Percentiles rank a stretch among this genome's conserved stretches.
phyloP scores from a whole-genome alignment of 2,888 invertebrate genomes.

The Nephrotoma guestfalica region DNA sequence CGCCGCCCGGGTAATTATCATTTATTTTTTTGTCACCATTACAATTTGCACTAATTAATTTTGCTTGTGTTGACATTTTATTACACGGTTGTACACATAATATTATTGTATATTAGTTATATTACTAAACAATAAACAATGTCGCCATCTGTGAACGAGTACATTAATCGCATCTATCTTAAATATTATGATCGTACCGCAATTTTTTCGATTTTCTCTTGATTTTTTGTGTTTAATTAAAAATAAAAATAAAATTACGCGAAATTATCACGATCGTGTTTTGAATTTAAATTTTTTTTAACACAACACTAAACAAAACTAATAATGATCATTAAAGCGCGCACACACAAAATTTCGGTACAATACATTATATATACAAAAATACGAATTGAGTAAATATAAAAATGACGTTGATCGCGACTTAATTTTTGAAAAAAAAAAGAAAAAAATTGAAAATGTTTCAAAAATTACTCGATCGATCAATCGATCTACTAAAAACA shows the following conservation, averaged over 20 bases:
- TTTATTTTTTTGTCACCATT: not conserved
- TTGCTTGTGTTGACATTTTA: slow-evolving; percentile 2
- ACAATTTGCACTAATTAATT: not conserved
- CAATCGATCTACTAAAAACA: slow-evolving; percentile 3
- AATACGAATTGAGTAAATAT: not conserved
- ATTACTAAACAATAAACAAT: not conserved
- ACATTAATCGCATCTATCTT: not conserved
- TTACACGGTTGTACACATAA: not conserved
- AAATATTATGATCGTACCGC: not conserved
- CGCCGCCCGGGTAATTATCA: not conserved
- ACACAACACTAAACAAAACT: not conserved
- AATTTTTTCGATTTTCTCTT: not conserved
- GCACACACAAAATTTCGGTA: not conserved
- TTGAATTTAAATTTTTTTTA: not conserved
- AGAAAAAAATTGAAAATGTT: not conserved
- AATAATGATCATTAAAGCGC: not conserved
- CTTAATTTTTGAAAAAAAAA: not conserved
- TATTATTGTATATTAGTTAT: not conserved
- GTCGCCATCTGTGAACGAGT: not conserved
- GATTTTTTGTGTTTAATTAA: not conserved
- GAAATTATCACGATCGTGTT: not conserved
- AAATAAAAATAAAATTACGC: not conserved
- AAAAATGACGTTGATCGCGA: not conserved
- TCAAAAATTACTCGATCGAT: not conserved
- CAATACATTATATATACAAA: not conserved